Evolutionary conservation across 2,888 invertebrate genomes (phyloP), one percentile per base, ranked within the genome.

Genomic region (Malacosoma neustria): DNA sequence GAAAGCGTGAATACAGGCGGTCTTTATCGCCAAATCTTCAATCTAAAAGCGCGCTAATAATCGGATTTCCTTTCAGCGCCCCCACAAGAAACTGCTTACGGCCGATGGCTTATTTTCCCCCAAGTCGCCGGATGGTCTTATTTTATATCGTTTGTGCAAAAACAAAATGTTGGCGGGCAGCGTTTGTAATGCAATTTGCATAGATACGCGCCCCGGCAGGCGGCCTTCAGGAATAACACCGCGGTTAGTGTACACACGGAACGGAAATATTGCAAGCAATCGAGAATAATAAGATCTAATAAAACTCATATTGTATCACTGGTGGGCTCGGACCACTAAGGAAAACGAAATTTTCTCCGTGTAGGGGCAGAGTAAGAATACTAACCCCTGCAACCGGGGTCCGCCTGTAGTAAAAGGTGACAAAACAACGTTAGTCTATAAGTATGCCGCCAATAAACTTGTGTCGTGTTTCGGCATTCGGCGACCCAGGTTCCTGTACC

Each of bases 131-230:
- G 47, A 53, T 48, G 22, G 22, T 22, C 22, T 61, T 61, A 55
- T 64, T 68, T 62, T 65, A 57, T 59, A 61, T 64, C 56, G 63
- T 51, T 55, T 46, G 52, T 56, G 52, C 51, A 62, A 70, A 69
- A 69, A 66, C 64, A 62, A 60, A 66, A 70, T 61, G 63, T 51
- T 48, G 45, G 46, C 54, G 54, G 57, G 51, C 53, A 50, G 51
- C 50, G 54, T 61, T 55, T 54, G 72, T 72, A 66, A 68, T 62
- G 60, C 61, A 65, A 80, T 80, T 80, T 77, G 67, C 80, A 79
- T 80, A 79, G 76, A 80, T 77, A 79, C 68, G 68, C 52, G 40
- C 45, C 50, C 57, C 50, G 58, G 48, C 58, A 42, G 42, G 46
- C 5, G 6, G 6, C 22, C 22, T 5, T 5, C 22, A 22, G 22